phyloP scores from a whole-genome alignment of 2,113 vertebrate species.

The Gila orcuttii region DNA sequence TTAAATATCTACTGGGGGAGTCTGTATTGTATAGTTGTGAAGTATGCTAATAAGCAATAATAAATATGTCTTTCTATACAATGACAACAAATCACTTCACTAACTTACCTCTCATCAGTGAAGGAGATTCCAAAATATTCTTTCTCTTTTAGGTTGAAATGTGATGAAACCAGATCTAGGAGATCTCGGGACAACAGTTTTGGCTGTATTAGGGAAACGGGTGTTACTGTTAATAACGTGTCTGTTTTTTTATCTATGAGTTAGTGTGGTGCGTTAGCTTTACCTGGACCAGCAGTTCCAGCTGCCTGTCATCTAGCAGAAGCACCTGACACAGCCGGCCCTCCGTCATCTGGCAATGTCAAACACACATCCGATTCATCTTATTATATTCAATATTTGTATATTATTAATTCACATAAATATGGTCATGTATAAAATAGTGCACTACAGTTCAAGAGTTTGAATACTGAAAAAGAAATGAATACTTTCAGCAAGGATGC shows the following conservation, averaged over 20 bases:
- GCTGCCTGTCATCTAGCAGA: conserved; percentile 90
- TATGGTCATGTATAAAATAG: background rate
- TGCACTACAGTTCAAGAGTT: background rate
- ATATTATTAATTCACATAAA: background rate
- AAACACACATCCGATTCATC: background rate
- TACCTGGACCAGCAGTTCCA: conserved; percentile 98
- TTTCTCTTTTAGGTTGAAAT: conserved; percentile 98
- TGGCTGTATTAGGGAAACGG: conserved; percentile 77
- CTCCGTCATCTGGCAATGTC: conserved; percentile 88
- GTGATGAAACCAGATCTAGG: conserved; percentile 93
- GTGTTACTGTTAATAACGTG: background rate
- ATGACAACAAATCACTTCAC: background rate
- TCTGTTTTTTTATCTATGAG: background rate
- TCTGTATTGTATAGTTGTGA: background rate
- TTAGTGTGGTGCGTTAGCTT: background rate
- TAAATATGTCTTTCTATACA: background rate
- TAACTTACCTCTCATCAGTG: conserved; percentile 90
- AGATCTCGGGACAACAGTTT: conserved; percentile 93
- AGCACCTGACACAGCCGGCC: conserved; percentile 91
- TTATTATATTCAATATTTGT: background rate
- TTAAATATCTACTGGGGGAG: background rate
- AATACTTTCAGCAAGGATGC: background rate
- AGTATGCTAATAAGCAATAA: background rate
- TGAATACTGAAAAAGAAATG: too few species aligned
- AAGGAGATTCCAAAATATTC: conserved; percentile 97